Base-by-base conservation (phyloP, 64 coral and sea anemone genomes). In the Montipora sp. region DNA sequence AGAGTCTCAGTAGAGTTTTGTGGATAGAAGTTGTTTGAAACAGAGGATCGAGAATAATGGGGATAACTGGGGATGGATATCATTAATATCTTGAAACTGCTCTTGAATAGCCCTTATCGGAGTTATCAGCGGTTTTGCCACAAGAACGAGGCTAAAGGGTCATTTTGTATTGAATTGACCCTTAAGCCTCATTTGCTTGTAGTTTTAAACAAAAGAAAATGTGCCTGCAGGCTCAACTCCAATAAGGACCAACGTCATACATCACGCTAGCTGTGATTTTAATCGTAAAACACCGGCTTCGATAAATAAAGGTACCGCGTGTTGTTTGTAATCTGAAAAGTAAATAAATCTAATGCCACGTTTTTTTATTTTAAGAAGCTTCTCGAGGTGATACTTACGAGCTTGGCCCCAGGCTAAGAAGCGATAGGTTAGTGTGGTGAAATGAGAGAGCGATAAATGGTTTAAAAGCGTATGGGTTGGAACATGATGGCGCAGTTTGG, bases 281-380 rank as follows among this genome's bases (percentile, higher is more conserved):
- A 74, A 20, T 8, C 18, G 71, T 74, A 74, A n/a, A 74, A 74
- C 18, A 22, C 16, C 2, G 19, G 71, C 71, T 21, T 74, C 18
- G 7, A 7, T 36, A 74, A 74, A 22, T 74, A 74, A 21, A 74
- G 71, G 71, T 21, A 74, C 12, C 23, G 71, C 18, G 23, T 74
- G 71, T 7, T 74, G 6, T 8, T 74, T 74, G 21, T 2, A n/a
- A 20, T 74, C 71, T 21, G 71, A 74, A 74, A 74, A 20, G 23
- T 20, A 74, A 20, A 74, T n/a, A 20, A 74, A 74, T 8, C 71
- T 8, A 5, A 74, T 23, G 23, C 3, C 71, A 19, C 23, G 9
- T 74, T 74, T 74, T 74, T 74, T 23, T n/a, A 74, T 10, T 24
- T 74, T 74, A 74, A n/a, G 18, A 74, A 74, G 71, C 7, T 74